Conservation (phyloP, 2,888 invertebrate species). For the Drosophila bunnanda region DNA sequence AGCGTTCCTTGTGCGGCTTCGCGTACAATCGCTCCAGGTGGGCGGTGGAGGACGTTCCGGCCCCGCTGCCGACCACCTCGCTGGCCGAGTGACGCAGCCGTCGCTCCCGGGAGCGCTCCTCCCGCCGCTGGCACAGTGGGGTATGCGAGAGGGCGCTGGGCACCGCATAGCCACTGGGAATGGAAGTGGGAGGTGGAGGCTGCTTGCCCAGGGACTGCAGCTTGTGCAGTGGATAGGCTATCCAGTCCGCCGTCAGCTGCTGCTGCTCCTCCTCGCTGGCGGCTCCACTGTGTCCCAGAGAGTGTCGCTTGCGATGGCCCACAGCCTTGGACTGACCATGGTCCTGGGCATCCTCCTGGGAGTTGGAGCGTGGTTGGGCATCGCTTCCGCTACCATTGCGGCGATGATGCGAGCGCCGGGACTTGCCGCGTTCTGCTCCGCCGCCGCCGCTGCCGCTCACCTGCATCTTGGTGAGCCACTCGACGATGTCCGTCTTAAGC, state of each 20-base stretch:
- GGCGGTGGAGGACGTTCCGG: conserved; percentile 47
- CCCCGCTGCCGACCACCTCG: conserved; percentile 82
- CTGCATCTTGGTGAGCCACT: conserved; percentile 84
- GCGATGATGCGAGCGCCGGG: conserved; percentile 79
- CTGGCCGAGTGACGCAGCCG: conserved; percentile 84
- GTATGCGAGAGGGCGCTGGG: conserved; percentile 68
- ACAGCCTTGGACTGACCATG: conserved; percentile 60
- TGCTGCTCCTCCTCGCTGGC: conserved; percentile 80
- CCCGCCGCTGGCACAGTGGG: conserved; percentile 84
- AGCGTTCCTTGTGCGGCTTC: conserved; percentile 83
- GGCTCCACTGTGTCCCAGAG: conserved; percentile 82
- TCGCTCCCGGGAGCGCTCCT: conserved; percentile 74
- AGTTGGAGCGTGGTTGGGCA: conserved; percentile 82
- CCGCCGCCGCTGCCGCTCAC: conserved; percentile 56
- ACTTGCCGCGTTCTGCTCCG: conserved; percentile 28
- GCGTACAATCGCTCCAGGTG: conserved; percentile 82
- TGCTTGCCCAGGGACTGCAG: conserved; percentile 82
- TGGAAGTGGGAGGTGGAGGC: conserved; percentile 31
- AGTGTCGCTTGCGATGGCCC: conserved; percentile 83
- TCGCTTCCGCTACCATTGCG: conserved; percentile 83
- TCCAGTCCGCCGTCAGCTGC: conserved; percentile 80
- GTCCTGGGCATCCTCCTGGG: conserved; percentile 80
- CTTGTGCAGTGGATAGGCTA: conserved; percentile 83
- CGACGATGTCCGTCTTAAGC: conserved; percentile 84
- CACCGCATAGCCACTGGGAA: conserved; percentile 71